These are phyloP conservation scores for Melanerpes formicivorus DNA, from an alignment of 2,113 vertebrate genomes.

Conservation along the genomic window DNA sequence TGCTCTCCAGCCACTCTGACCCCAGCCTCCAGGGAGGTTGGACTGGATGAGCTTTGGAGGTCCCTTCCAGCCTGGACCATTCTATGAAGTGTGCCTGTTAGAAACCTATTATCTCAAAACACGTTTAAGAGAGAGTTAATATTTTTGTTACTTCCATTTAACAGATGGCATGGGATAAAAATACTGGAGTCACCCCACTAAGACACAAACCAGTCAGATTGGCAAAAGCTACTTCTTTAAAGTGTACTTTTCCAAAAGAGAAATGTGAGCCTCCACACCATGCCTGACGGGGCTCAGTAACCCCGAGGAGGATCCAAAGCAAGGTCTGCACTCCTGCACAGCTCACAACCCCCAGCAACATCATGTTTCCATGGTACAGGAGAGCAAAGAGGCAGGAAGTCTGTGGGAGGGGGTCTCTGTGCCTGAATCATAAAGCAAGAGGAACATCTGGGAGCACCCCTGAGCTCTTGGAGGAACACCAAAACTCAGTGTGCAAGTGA, in stretches of 20 bases:
- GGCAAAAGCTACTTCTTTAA: not conserved
- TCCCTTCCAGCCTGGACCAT: too few relatives aligned
- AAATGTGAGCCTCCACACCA: not conserved
- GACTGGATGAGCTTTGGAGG: too few relatives aligned
- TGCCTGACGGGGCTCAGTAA: not conserved
- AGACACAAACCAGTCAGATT: not conserved
- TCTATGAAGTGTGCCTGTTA: not conserved
- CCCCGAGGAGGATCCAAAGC: not conserved
- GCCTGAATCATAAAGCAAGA: not conserved
- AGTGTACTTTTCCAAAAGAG: not conserved
- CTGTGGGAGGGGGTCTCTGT: not conserved
- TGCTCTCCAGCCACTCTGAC: too few relatives aligned
- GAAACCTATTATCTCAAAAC: not conserved
- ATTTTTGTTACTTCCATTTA: not conserved
- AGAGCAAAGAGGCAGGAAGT: not conserved
- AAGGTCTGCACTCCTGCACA: not conserved
- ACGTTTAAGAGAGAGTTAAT: not conserved
- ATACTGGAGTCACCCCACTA: slow-evolving; percentile 19
- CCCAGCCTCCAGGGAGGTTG: too few relatives aligned
- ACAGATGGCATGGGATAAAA: slow-evolving; percentile 49
- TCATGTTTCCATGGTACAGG: not conserved
- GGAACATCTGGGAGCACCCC: not conserved
- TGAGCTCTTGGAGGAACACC: not conserved
- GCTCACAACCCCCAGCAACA: not conserved
- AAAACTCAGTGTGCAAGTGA: not conserved